Evolutionary conservation across 2,797 vertebrate species (phyloP).

Genomic region (Picus viridis): DNA sequence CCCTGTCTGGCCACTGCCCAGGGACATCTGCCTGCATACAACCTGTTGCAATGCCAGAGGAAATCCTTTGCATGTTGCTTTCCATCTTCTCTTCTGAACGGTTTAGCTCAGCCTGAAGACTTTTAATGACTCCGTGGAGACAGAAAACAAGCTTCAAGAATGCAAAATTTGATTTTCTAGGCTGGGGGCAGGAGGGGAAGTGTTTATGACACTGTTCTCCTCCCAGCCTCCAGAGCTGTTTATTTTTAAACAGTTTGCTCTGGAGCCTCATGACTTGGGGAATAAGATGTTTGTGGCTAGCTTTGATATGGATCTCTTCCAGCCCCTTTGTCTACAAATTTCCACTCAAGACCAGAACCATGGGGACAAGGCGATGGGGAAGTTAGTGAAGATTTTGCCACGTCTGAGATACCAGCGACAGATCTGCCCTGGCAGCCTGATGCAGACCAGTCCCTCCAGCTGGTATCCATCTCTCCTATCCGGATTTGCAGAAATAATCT

Average conservation of each 20-base stretch:
- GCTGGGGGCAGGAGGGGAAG: constrained; percentile 1
- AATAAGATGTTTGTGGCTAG: constrained; percentile 33
- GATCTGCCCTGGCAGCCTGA: background rate
- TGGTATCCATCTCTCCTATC: background rate
- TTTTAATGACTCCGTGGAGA: background rate
- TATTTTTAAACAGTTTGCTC: constrained; percentile 35
- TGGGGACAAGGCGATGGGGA: background rate
- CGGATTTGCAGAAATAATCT: background rate
- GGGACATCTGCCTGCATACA: background rate
- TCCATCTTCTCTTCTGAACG: background rate
- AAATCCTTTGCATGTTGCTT: background rate
- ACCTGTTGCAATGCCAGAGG: background rate
- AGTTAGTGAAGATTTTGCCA: background rate
- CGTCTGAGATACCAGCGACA: background rate
- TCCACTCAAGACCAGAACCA: background rate
- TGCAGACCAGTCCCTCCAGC: background rate
- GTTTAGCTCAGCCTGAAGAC: background rate
- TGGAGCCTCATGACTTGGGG: constrained; percentile 41
- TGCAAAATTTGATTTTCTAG: background rate
- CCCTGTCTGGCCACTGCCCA: background rate
- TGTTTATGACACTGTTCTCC: background rate
- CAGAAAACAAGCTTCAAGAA: background rate
- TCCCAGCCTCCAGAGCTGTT: background rate
- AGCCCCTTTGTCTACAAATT: constrained; percentile 51
- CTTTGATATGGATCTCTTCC: constrained; percentile 29